phyloP scores from a whole-genome alignment of 2,113 vertebrate species.

The Etheostoma spectabile region DNA sequence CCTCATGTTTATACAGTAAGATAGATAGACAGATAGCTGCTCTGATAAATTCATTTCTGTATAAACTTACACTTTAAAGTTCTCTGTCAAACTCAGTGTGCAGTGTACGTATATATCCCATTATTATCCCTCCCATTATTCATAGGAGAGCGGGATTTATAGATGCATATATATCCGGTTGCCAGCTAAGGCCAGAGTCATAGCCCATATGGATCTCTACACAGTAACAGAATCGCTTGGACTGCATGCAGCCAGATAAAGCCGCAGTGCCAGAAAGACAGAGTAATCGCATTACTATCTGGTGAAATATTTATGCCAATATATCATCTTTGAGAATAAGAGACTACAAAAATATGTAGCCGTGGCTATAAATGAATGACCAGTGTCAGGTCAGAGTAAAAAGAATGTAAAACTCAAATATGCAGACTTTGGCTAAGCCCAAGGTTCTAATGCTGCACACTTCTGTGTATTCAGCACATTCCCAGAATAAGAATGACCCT shows the following conservation, averaged over 20 bases:
- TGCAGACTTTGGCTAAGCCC: constrained; percentile 70
- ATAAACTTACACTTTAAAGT: constrained; percentile 43
- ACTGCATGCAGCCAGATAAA: constrained; percentile 80
- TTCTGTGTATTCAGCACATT: constrained; percentile 76
- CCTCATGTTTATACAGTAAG: constrained; percentile 30
- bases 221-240: constrained; percentile 84
- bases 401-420: constrained; percentile 73
- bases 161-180: constrained; percentile 76
- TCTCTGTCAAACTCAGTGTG: constrained; percentile 39
- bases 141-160: constrained; percentile 70
- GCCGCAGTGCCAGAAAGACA: constrained; percentile 82
- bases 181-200: constrained; percentile 72
- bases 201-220: constrained; percentile 78
- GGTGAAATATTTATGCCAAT: constrained; percentile 88
- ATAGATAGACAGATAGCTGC: constrained; percentile 21
- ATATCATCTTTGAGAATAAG: constrained; percentile 86
- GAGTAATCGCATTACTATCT: constrained; percentile 88
- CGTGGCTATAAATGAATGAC: constrained; percentile 84
- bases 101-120: constrained; percentile 32
- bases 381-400: constrained; percentile 79
- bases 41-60: constrained; percentile 37
- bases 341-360: constrained; percentile 83
- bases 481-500: constrained; percentile 63
- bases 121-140: constrained; percentile 62
- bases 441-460: constrained; percentile 65